These are phyloP conservation scores for Sebastes diaconus DNA, from an alignment of 2,797 vertebrate genomes.

Conservation along the genomic window DNA sequence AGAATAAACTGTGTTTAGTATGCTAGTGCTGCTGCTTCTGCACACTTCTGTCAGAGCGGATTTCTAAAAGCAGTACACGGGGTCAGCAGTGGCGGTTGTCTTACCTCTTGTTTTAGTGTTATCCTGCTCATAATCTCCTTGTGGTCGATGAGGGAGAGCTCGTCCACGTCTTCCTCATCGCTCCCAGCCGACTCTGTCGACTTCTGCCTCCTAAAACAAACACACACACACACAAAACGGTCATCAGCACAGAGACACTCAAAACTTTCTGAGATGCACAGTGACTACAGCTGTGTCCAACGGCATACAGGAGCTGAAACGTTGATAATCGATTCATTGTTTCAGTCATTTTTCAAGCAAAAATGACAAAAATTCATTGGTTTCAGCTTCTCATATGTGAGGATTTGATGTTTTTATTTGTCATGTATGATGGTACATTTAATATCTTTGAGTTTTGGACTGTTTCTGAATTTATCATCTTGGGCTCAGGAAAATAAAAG, in stretches of 20 bases:
- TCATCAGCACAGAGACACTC: conserved; percentile 1
- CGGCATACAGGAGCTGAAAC: background rate
- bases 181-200: conserved; percentile 64
- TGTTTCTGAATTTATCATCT: background rate
- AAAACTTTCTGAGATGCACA: background rate
- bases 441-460: background rate
- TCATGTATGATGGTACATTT: background rate
- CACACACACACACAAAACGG: background rate
- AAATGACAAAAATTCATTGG: background rate
- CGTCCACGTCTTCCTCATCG: conserved; percentile 89
- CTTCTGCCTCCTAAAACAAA: conserved; percentile 73
- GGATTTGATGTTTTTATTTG: background rate
- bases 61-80: conserved; percentile 7
- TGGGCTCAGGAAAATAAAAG: background rate
- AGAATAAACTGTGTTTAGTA: conserved; percentile 31
- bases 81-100: background rate
- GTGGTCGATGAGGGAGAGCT: conserved; percentile 96
- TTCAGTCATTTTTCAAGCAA: background rate
- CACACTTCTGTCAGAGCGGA: conserved; percentile 3
- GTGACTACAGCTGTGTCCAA: background rate
- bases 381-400: too few relatives aligned
- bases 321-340: background rate
- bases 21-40: conserved; percentile 4
- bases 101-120: conserved; percentile 95
- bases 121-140: conserved; percentile 94